Evolutionary conservation across 2,797 vertebrate species (phyloP).

Genomic region (Emys orbicularis): DNA sequence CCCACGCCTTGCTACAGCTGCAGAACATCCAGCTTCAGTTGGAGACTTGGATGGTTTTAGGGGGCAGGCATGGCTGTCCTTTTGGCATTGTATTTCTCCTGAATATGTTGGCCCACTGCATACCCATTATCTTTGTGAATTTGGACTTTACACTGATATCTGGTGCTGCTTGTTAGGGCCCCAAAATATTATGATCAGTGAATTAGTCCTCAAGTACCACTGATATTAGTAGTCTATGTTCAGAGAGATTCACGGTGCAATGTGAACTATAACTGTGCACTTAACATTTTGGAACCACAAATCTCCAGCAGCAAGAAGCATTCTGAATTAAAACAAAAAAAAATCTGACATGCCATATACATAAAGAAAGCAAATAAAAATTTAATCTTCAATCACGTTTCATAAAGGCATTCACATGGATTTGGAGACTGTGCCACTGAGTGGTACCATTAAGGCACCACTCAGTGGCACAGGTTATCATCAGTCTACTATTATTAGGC

Average conservation of each 20-base stretch:
- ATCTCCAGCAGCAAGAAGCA: background rate
- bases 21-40: background rate
- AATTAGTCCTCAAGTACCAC: background rate
- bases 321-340: background rate
- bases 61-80: background rate
- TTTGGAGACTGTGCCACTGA: background rate
- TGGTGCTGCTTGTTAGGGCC: background rate
- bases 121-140: background rate
- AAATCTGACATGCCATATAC: background rate
- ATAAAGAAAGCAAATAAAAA: background rate
- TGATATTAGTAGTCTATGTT: background rate
- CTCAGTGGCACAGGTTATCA: background rate
- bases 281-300: background rate
- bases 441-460: background rate
- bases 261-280: background rate
- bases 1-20: background rate
- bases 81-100: background rate
- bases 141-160: background rate
- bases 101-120: background rate
- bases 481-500: background rate
- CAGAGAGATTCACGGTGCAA: background rate
- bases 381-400: background rate
- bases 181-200: background rate
- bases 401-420: background rate
- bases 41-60: background rate